Conservation (phyloP, 2,888 invertebrate genomes). For the Byasa hedistus region DNA sequence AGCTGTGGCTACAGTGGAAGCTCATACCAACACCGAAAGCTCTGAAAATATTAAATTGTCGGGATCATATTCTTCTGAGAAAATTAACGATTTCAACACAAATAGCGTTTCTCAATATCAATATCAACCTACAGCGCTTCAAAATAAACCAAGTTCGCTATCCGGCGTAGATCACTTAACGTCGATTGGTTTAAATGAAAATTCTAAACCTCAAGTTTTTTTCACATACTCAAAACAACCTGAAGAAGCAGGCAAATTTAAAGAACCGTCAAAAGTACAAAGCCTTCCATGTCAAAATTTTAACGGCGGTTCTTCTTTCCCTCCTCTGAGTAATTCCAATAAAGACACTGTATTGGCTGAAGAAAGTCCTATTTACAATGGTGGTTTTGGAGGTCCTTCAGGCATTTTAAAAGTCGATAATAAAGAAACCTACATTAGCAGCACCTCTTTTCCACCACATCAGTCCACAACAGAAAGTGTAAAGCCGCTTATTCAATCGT, state of each 20-base stretch:
- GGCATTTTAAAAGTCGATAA: conserved; percentile 30
- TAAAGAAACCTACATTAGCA: conserved; percentile 19
- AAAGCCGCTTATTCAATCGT: conserved; percentile 5
- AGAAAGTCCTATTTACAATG: conserved; percentile 44
- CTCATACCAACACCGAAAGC: conserved; percentile 1
- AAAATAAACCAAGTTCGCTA: conserved; percentile 11
- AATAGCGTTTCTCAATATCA: conserved; percentile 20
- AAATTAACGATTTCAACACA: conserved; percentile 24
- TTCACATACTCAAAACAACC: not conserved
- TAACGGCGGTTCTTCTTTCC: conserved; percentile 1
- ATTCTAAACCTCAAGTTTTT: conserved; percentile 8
- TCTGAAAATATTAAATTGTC: not conserved
- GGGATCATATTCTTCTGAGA: conserved; percentile 24
- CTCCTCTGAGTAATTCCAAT: not conserved
- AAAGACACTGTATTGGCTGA: conserved; percentile 9
- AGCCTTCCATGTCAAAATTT: not conserved
- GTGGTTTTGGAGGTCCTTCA: conserved; percentile 50
- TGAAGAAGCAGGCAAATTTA: not conserved
- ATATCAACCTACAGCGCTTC: not conserved
- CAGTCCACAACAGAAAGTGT: not conserved
- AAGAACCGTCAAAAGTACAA: conserved; percentile 13
- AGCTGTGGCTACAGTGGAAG: conserved; percentile 9
- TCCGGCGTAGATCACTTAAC: not conserved
- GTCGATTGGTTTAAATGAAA: conserved; percentile 5
- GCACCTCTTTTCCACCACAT: not conserved